These are phyloP conservation scores for Elymnias hypermnestra DNA, from an alignment of 1,140 invertebrate genomes.

Conservation along the genomic window DNA sequence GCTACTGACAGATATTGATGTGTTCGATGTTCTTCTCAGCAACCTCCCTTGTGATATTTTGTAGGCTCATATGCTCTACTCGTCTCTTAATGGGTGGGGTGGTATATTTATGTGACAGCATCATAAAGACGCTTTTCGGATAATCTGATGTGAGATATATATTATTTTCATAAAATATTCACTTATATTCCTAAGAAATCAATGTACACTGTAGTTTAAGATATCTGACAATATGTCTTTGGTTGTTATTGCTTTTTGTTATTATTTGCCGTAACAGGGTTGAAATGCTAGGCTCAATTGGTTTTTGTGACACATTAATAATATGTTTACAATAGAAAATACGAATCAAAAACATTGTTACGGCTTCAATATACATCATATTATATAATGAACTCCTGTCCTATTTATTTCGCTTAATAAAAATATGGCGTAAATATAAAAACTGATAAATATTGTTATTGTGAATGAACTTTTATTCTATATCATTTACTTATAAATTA, in stretches of 20 bases:
- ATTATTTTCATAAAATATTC: neutral
- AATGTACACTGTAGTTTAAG: neutral
- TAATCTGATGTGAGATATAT: slow-evolving; percentile 33
- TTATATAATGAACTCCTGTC: no score
- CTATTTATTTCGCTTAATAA: no score
- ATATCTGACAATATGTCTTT: neutral
- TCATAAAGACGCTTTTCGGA: slow-evolving; percentile 36
- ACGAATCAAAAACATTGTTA: no score
- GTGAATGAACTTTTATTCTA: no score
- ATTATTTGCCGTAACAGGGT: no score
- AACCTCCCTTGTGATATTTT: slow-evolving; percentile 45
- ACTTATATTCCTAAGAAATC: neutral
- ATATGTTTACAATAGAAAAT: no score
- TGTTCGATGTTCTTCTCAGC: slow-evolving; percentile 32
- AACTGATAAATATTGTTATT: no score
- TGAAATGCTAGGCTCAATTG: no score
- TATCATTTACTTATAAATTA: no score
- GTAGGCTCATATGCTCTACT: slow-evolving; percentile 30
- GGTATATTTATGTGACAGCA: slow-evolving; percentile 54
- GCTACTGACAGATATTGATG: slow-evolving; percentile 67
- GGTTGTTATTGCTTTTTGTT: neutral
- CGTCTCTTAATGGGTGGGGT: slow-evolving; percentile 40
- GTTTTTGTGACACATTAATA: no score
- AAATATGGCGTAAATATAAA: no score
- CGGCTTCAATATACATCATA: no score